Evolutionary conservation across 2,888 invertebrate genomes (phyloP).

Genomic region (Parapristionchus giblindavisi): DNA sequence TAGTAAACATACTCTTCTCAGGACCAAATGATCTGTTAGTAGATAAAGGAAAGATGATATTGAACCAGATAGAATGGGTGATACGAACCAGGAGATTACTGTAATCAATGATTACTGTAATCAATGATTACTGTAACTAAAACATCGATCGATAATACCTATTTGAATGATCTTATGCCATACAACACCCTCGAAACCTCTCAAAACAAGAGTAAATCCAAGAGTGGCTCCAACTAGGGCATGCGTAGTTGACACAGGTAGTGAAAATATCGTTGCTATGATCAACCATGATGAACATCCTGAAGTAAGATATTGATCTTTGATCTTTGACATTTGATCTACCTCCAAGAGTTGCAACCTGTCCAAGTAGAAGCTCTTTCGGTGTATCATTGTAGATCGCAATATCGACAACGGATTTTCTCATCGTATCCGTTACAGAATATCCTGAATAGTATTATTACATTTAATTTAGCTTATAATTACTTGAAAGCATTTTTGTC

Average conservation of each 20-base stretch:
- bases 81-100: conserved; percentile 94
- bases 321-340: background rate
- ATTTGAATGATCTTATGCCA: conserved; percentile 85
- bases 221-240: conserved; percentile 91
- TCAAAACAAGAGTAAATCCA: conserved; percentile 90
- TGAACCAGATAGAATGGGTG: conserved; percentile 88
- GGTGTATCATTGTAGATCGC: conserved; percentile 84
- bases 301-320: background rate
- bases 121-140: too few relatives aligned
- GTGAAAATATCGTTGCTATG: conserved; percentile 87
- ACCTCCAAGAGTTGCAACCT: conserved; percentile 82
- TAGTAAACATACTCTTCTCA: conserved; percentile 48
- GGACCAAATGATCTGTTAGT: conserved; percentile 82
- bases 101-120: conserved; percentile 30
- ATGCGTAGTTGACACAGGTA: conserved; percentile 94
- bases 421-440: conserved; percentile 93
- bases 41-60: conserved; percentile 84
- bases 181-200: conserved; percentile 82
- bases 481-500: too few relatives aligned
- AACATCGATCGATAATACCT: conserved; percentile 65
- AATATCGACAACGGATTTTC: conserved; percentile 93
- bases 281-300: conserved; percentile 88
- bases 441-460: too few relatives aligned
- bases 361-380: conserved; percentile 86
- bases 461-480: too few relatives aligned